Evolutionary conservation across 2,113 vertebrate species (phyloP).

Genomic region (Pterocles orientalis): DNA sequence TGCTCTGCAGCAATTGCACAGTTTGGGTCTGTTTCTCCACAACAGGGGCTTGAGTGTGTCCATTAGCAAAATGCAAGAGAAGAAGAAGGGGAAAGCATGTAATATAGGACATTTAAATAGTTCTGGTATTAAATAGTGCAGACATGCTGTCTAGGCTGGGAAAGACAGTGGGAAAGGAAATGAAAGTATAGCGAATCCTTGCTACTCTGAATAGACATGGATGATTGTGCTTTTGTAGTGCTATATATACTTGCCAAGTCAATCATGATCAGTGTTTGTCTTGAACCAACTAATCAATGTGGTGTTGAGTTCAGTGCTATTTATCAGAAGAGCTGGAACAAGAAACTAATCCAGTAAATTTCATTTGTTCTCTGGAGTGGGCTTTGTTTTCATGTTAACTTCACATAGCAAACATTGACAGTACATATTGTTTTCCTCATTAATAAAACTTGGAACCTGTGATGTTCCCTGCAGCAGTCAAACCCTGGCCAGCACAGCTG

Average conservation of each 20-base stretch:
- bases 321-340: slow-evolving; percentile 46
- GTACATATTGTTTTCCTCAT: slow-evolving; percentile 32
- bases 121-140: not conserved
- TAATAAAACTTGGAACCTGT: slow-evolving; percentile 43
- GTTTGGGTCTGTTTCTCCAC: not conserved
- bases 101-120: not conserved
- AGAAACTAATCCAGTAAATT: slow-evolving; percentile 40
- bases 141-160: not conserved
- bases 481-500: not conserved
- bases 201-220: not conserved
- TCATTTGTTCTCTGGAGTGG: slow-evolving; percentile 29
- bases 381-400: slow-evolving; percentile 50
- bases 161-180: not conserved
- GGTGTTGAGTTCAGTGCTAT: slow-evolving; percentile 44
- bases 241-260: slow-evolving; percentile 43
- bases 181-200: not conserved
- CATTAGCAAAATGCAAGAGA: not conserved
- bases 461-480: slow-evolving; percentile 11
- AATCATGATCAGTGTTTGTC: slow-evolving; percentile 48
- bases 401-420: slow-evolving; percentile 22
- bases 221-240: slow-evolving; percentile 1
- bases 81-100: not conserved
- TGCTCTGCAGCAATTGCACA: not conserved
- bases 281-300: slow-evolving; percentile 50
- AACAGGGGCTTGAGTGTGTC: not conserved